These are phyloP conservation scores for Enteromius treurensis DNA, from an alignment of 2,797 vertebrate genomes.

Conservation along the genomic window DNA sequence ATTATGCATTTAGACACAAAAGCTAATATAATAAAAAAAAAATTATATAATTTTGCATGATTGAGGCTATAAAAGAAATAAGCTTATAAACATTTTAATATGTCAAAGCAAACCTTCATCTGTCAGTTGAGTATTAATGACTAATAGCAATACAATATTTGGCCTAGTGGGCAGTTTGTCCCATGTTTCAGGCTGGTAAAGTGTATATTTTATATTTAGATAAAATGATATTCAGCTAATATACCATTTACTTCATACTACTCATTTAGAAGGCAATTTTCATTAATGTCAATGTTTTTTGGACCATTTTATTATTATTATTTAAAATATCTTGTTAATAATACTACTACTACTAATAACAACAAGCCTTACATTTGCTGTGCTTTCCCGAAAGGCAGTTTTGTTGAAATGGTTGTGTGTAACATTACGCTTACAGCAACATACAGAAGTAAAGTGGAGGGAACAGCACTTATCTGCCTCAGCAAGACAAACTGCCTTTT, in stretches of 20 bases:
- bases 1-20: background rate
- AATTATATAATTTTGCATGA: background rate
- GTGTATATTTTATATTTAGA: background rate
- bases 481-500: conserved; percentile 59
- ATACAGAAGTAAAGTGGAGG: conserved; percentile 31
- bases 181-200: background rate
- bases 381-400: background rate
- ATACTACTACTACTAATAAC: background rate
- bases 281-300: background rate
- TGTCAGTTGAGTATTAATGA: background rate
- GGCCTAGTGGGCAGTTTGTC: background rate
- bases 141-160: conserved; percentile 1
- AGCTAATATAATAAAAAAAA: no score
- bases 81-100: background rate
- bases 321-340: background rate
- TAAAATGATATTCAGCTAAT: background rate
- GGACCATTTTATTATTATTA: background rate
- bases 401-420: background rate
- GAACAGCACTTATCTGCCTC: conserved; percentile 40
- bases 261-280: background rate
- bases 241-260: background rate
- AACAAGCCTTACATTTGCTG: background rate
- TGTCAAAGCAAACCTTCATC: background rate
- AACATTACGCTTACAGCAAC: background rate
- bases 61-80: background rate